Percentiles rank a stretch among this genome's conserved stretches.
Conservation (phyloP, 2,888 invertebrate species). For the Heterodera filipjevi region DNA sequence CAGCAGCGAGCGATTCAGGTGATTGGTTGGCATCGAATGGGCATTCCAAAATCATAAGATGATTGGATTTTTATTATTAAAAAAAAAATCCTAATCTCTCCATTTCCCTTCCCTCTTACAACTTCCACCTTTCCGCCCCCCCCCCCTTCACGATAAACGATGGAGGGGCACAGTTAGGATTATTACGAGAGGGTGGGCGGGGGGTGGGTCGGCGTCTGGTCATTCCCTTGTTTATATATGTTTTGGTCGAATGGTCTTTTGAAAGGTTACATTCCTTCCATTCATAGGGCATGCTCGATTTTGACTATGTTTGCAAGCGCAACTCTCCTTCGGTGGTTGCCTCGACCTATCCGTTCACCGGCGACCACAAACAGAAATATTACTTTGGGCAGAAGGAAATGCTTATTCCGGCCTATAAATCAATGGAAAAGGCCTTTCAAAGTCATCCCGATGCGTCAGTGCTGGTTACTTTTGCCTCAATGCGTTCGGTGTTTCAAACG, state of each 20-base stretch:
- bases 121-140: no score
- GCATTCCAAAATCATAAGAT: no score
- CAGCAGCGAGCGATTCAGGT: conserved; percentile 84
- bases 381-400: conserved; percentile 95
- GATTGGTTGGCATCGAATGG: no score
- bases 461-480: conserved; percentile 91
- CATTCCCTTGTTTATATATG: no score
- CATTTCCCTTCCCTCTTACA: no score
- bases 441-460: conserved; percentile 94
- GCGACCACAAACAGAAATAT: conserved; percentile 96
- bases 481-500: conserved; percentile 94
- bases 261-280: neutral
- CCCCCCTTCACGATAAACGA: no score
- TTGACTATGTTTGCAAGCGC: conserved; percentile 89
- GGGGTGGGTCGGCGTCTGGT: no score
- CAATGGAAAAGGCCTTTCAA: conserved; percentile 92
- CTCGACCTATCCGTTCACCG: conserved; percentile 93
- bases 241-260: neutral
- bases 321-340: conserved; percentile 85
- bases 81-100: no score
- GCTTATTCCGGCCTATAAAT: conserved; percentile 80
- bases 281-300: conserved; percentile 88
- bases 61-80: no score
- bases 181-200: no score
- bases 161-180: no score